phyloP scores from a whole-genome alignment of 2,113 vertebrate species.

The Pseudorectes ferrugineus region DNA sequence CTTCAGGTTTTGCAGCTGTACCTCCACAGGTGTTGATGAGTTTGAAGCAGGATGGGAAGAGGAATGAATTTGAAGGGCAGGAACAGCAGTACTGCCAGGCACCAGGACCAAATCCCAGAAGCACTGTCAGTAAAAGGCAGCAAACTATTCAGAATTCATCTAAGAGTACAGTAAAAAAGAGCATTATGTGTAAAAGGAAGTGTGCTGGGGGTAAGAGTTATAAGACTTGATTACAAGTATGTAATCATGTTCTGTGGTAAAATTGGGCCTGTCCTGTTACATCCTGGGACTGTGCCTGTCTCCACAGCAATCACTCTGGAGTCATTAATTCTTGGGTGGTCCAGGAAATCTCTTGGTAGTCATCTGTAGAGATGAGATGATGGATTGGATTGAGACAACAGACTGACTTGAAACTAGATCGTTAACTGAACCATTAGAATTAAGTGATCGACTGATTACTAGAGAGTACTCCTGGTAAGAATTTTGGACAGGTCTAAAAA shows the following conservation, averaged over 20 bases:
- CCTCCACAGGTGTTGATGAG: neutral
- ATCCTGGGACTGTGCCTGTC: neutral
- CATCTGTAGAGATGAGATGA: neutral
- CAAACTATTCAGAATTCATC: neutral
- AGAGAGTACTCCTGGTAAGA: neutral
- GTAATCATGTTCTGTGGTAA: neutral
- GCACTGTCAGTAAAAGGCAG: neutral
- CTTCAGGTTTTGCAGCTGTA: neutral
- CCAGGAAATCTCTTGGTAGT: neutral
- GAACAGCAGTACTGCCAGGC: neutral
- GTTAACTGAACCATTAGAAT: neutral
- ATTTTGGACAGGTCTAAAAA: neutral
- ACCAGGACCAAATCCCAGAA: neutral
- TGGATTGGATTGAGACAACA: neutral
- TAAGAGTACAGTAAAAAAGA: neutral
- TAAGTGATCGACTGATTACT: neutral
- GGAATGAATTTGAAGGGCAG: neutral
- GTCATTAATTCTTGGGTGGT: neutral
- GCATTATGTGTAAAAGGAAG: neutral
- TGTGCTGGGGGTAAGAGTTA: accelerated
- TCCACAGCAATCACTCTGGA: accelerated
- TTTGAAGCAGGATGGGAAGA: neutral
- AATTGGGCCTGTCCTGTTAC: neutral
- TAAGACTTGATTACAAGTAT: neutral
- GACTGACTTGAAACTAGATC: neutral